Conservation (phyloP, 2,797 vertebrate species). For the Masticophis lateralis region DNA sequence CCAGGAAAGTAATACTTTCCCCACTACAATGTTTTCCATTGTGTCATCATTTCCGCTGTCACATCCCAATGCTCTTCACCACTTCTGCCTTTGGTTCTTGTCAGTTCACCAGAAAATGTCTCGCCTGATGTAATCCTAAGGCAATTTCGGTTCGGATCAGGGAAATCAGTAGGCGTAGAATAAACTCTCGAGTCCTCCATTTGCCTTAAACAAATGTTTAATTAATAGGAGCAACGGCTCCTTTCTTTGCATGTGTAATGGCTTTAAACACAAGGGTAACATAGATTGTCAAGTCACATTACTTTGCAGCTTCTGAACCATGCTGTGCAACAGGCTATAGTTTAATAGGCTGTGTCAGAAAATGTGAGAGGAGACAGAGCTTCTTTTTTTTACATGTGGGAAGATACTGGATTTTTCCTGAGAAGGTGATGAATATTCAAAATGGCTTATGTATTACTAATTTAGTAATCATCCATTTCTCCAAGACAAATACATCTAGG, state of each 20-base stretch:
- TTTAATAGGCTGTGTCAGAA: slow-evolving; percentile 54
- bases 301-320: slow-evolving; percentile 35
- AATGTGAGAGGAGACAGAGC: slow-evolving; percentile 41
- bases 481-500: slow-evolving; percentile 29
- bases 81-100: background rate
- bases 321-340: slow-evolving; percentile 31
- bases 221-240: slow-evolving; percentile 31
- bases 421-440: slow-evolving; percentile 41
- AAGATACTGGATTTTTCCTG: slow-evolving; percentile 36
- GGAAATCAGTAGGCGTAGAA: background rate
- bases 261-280: slow-evolving; percentile 36
- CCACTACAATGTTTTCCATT: background rate
- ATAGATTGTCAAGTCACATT: slow-evolving; percentile 37
- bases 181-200: slow-evolving; percentile 1
- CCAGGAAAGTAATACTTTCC: background rate
- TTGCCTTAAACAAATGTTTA: slow-evolving; percentile 21
- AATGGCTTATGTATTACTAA: background rate
- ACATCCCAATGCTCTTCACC: background rate
- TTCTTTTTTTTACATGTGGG: slow-evolving; percentile 31
- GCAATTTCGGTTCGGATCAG: background rate
- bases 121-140: background rate
- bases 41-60: too few relatives aligned
- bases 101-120: background rate
- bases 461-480: slow-evolving; percentile 39
- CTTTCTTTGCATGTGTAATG: slow-evolving; percentile 38